These are phyloP conservation scores for Scatophagus argus DNA, from an alignment of 2,113 vertebrate species.

Conservation along the genomic window DNA sequence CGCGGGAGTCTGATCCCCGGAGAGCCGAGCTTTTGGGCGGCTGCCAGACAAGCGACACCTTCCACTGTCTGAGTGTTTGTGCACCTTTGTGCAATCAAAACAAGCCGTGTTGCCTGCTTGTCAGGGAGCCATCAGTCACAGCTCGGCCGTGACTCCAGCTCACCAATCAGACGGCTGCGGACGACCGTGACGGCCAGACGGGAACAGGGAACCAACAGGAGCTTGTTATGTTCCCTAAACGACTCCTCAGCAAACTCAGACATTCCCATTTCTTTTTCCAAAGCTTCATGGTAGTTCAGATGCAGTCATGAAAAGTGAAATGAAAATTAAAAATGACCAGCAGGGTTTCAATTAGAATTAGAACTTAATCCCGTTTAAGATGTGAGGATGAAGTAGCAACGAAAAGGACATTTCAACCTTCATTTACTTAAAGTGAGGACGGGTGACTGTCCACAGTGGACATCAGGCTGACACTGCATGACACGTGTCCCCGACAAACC, in stretches of 20 bases:
- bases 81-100: slow-evolving; percentile 49
- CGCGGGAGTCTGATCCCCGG: slow-evolving; percentile 34
- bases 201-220: too few species aligned
- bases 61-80: slow-evolving; percentile 43
- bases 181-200: slow-evolving; percentile 18
- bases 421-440: too few species aligned
- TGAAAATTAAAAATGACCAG: not conserved
- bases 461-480: too few species aligned
- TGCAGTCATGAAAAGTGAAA: too few species aligned
- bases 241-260: not conserved
- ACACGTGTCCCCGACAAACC: too few species aligned
- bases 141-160: slow-evolving; percentile 21
- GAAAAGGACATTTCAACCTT: too few species aligned
- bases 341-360: too few species aligned
- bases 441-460: too few species aligned
- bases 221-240: not conserved
- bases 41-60: slow-evolving; percentile 40
- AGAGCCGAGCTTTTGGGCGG: slow-evolving; percentile 22
- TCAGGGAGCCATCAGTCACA: slow-evolving; percentile 49
- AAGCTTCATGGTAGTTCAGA: not conserved
- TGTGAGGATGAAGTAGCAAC: too few species aligned
- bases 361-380: too few species aligned
- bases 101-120: slow-evolving; percentile 30
- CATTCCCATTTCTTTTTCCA: not conserved
- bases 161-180: slow-evolving; percentile 41